These are phyloP conservation scores for Prochilodus magdalenae DNA, from an alignment of 2,113 vertebrate species.

Conservation along the genomic window DNA sequence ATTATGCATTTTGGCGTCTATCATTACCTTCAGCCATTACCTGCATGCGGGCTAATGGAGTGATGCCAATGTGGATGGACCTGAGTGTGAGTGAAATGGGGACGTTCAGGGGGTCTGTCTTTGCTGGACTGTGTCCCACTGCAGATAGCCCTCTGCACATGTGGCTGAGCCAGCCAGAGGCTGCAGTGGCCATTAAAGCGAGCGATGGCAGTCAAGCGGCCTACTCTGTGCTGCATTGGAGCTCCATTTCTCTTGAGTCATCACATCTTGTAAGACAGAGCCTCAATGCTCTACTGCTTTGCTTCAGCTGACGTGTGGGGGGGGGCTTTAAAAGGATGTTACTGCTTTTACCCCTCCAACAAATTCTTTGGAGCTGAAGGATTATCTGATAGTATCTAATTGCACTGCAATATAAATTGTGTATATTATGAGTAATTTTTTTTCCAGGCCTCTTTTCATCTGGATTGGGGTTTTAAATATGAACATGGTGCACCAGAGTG, in stretches of 20 bases:
- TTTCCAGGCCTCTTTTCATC: too few relatives aligned
- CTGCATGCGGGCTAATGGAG: neutral
- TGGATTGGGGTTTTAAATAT: too few relatives aligned
- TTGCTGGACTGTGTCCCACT: slow-evolving; percentile 40
- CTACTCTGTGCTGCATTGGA: slow-evolving; percentile 55
- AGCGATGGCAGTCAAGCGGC: slow-evolving; percentile 28
- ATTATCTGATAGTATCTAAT: too few relatives aligned
- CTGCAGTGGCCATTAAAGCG: slow-evolving; percentile 56
- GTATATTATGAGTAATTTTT: too few relatives aligned
- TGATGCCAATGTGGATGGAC: neutral
- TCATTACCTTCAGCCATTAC: neutral
- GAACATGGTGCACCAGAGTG: too few relatives aligned
- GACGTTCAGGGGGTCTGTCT: slow-evolving; percentile 1
- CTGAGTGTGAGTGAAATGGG: slow-evolving; percentile 9
- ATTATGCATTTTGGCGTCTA: neutral
- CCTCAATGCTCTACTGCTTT: slow-evolving; percentile 2
- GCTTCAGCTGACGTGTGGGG: neutral
- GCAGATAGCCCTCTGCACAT: slow-evolving; percentile 49
- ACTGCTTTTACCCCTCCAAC: neutral
- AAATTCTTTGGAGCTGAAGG: too few relatives aligned
- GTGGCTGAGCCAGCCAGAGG: slow-evolving; percentile 54
- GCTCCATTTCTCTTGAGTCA: slow-evolving; percentile 48
- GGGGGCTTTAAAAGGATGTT: neutral
- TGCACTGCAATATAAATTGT: too few relatives aligned
- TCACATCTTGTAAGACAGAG: slow-evolving; percentile 32